Conservation (phyloP, 64 coral and sea anemone species). For the Pachyseris speciosa region DNA sequence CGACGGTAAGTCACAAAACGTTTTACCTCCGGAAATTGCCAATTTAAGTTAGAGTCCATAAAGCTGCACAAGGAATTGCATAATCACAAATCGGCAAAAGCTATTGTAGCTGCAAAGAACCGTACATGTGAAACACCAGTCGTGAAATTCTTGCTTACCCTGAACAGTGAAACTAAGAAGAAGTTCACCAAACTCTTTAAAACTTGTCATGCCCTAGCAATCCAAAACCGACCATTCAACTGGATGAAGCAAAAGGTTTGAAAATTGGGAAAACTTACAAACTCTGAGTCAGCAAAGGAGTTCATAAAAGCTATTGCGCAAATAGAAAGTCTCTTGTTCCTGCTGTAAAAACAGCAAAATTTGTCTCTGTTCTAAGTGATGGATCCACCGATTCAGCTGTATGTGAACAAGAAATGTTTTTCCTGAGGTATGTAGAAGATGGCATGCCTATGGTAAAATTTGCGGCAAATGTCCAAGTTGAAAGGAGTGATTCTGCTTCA, state of each 20-base stretch:
- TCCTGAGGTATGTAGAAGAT: constrained; percentile 51
- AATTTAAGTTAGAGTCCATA: not conserved
- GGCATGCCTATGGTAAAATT: constrained; percentile 42
- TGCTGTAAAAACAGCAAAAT: constrained; percentile 57
- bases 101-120: not conserved
- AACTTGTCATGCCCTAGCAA: constrained; percentile 37
- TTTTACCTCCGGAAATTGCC: constrained; percentile 2
- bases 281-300: constrained; percentile 36
- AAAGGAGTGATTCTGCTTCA: constrained; percentile 47
- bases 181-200: constrained; percentile 43
- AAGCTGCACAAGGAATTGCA: not conserved
- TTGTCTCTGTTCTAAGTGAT: constrained; percentile 51
- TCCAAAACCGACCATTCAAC: constrained; percentile 40
- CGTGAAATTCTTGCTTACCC: constrained; percentile 34
- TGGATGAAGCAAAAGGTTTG: constrained; percentile 40
- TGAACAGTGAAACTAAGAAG: constrained; percentile 14
- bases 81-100: constrained; percentile 8
- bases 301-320: constrained; percentile 37
- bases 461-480: constrained; percentile 35
- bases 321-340: constrained; percentile 32
- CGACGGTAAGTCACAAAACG: constrained; percentile 13
- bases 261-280: constrained; percentile 46
- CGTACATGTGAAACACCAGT: not conserved
- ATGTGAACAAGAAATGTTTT: constrained; percentile 60
- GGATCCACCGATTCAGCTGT: constrained; percentile 64